Conservation (phyloP, 2,113 vertebrate genomes). For the Pollachius pollachius region DNA sequence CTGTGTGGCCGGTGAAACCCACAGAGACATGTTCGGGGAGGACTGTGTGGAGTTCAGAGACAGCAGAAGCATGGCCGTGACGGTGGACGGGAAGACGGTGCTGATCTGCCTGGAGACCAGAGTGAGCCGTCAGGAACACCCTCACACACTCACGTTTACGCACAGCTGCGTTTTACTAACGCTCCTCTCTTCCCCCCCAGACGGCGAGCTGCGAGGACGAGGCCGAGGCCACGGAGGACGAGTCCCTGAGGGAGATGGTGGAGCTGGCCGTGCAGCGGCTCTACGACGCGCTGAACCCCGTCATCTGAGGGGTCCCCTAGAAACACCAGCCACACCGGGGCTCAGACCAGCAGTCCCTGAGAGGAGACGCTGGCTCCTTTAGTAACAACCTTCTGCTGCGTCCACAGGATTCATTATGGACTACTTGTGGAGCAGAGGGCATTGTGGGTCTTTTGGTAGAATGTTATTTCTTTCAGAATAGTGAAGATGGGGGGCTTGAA, state of each 20-base stretch:
- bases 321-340: background rate
- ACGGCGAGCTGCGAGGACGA: conserved; percentile 80
- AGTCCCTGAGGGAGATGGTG: conserved; percentile 82
- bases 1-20: conserved; percentile 14
- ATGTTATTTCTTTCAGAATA: no score
- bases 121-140: conserved; percentile 57
- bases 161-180: background rate
- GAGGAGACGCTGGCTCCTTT: background rate
- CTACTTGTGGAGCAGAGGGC: no score
- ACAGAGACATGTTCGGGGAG: conserved; percentile 87
- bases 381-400: background rate
- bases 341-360: background rate
- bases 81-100: conserved; percentile 82
- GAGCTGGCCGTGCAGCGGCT: conserved; percentile 82
- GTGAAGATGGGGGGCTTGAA: no score
- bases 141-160: no score
- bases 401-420: no score
- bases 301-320: conserved; percentile 51
- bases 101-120: conserved; percentile 80
- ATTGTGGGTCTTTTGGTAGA: no score
- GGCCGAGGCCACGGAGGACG: conserved; percentile 77
- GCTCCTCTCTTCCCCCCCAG: conserved; percentile 58
- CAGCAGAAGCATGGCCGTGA: conserved; percentile 71
- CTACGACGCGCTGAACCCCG: conserved; percentile 81
- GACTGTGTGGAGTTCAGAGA: conserved; percentile 81